phyloP scores from a whole-genome alignment of 2,113 vertebrate genomes.

The Ceyx melanurus region DNA sequence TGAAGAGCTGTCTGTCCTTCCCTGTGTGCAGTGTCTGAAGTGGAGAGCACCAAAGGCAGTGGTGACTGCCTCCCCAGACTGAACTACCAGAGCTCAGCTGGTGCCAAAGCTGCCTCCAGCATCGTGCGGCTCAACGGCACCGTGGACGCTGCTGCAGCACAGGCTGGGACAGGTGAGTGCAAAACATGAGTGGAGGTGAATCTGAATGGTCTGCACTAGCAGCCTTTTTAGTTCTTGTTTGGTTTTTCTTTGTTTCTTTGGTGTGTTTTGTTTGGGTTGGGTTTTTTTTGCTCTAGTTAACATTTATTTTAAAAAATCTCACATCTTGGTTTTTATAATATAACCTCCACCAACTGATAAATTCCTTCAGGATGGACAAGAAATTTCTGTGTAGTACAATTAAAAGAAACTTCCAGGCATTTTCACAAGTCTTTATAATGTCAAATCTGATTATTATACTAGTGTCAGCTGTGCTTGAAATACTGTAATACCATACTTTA shows the following conservation, averaged over 20 bases:
- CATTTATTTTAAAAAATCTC: neutral
- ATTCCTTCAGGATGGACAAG: neutral
- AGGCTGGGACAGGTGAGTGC: constrained; percentile 60
- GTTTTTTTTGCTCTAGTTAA: neutral
- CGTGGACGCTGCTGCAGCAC: neutral
- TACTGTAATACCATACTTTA: neutral
- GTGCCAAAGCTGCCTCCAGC: constrained; percentile 39
- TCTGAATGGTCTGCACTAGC: neutral
- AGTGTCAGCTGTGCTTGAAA: neutral
- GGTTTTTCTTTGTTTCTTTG: too few species aligned
- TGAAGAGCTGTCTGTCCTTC: neutral
- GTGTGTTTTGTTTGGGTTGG: neutral
- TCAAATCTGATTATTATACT: neutral
- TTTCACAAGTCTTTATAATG: neutral
- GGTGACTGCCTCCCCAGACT: constrained; percentile 76
- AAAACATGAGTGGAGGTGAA: neutral
- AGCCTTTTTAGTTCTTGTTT: neutral
- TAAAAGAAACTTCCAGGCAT: neutral
- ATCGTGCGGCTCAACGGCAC: constrained; percentile 74
- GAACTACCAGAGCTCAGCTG: constrained; percentile 52
- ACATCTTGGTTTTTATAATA: neutral
- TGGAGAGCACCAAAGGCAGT: constrained; percentile 79
- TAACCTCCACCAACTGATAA: neutral
- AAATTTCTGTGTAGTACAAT: neutral
- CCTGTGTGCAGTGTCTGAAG: constrained; percentile 75